These are phyloP conservation scores for Andinoacara biseriatus DNA, from an alignment of 2,113 vertebrate species.

Conservation along the genomic window DNA sequence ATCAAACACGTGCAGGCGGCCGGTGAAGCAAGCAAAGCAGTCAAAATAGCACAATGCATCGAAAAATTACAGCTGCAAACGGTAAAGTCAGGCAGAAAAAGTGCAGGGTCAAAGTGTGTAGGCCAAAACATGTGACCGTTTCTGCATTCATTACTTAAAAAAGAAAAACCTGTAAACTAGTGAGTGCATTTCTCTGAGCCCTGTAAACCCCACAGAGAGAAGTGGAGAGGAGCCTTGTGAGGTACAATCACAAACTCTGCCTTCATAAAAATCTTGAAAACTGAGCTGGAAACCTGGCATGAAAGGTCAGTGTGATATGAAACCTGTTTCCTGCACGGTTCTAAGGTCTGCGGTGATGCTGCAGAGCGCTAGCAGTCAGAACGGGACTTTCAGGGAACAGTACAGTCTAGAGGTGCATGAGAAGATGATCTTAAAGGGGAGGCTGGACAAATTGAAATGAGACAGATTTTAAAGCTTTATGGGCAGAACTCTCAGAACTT, in stretches of 20 bases:
- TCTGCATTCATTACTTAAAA: too few relatives aligned
- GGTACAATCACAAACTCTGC: neutral
- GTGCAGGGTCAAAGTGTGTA: too few relatives aligned
- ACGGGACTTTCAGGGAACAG: neutral
- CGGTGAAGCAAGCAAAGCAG: neutral
- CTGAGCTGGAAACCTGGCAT: neutral
- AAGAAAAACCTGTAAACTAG: neutral
- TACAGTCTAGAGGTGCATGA: neutral
- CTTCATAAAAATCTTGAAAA: neutral
- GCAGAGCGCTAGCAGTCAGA: neutral
- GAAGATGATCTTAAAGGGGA: neutral
- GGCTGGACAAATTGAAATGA: neutral
- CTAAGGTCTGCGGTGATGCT: neutral
- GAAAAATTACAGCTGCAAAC: neutral
- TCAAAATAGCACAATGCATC: neutral
- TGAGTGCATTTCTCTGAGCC: neutral
- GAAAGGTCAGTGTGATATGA: neutral
- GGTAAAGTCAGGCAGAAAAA: too few relatives aligned
- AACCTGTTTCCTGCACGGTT: neutral
- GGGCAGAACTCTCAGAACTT: neutral
- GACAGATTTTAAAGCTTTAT: neutral
- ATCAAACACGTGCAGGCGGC: neutral
- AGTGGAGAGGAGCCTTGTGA: fast-evolving
- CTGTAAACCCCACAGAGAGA: neutral
- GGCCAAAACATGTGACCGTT: too few relatives aligned